Evolutionary conservation across 1,140 invertebrate genomes (phyloP).

Genomic region (Phortica variegata): DNA sequence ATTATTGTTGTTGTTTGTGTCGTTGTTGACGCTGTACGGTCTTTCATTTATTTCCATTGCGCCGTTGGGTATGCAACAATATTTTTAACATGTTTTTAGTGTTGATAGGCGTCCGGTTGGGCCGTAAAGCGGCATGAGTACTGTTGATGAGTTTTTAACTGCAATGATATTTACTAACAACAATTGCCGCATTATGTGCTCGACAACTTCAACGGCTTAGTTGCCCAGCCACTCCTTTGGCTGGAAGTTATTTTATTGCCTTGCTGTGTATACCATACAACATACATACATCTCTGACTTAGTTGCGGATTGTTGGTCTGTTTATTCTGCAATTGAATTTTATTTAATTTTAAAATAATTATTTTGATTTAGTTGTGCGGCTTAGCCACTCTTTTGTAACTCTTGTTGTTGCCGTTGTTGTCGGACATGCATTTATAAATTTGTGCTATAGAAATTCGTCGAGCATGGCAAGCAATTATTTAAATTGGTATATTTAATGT

Average conservation of each 20-base stretch:
- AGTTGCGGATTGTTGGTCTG: slow-evolving; percentile 38
- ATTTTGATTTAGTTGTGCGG: slow-evolving; percentile 31
- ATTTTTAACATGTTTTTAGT: too few relatives aligned
- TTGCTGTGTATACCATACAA: slow-evolving; percentile 6
- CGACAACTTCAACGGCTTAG: slow-evolving; percentile 8
- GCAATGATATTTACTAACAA: slow-evolving; percentile 48
- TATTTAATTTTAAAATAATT: slow-evolving; percentile 38
- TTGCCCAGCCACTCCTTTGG: slow-evolving; percentile 15
- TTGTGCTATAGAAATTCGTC: too few relatives aligned
- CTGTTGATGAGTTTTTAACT: slow-evolving; percentile 54
- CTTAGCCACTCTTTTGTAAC: too few relatives aligned
- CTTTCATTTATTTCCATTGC: too few relatives aligned
- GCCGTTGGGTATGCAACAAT: slow-evolving; percentile 30
- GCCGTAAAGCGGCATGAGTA: too few relatives aligned
- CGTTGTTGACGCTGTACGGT: not conserved
- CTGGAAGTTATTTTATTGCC: slow-evolving; percentile 10
- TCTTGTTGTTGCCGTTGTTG: too few relatives aligned
- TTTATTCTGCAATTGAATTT: slow-evolving; percentile 47
- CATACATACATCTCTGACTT: slow-evolving; percentile 18
- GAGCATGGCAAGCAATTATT: too few relatives aligned
- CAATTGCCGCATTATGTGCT: slow-evolving; percentile 25
- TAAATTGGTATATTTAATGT: too few relatives aligned
- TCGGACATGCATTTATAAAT: too few relatives aligned
- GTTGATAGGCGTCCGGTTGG: too few relatives aligned
- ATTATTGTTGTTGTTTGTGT: not conserved